Conservation (phyloP, 2,113 vertebrate species). For the Vombatus ursinus region DNA sequence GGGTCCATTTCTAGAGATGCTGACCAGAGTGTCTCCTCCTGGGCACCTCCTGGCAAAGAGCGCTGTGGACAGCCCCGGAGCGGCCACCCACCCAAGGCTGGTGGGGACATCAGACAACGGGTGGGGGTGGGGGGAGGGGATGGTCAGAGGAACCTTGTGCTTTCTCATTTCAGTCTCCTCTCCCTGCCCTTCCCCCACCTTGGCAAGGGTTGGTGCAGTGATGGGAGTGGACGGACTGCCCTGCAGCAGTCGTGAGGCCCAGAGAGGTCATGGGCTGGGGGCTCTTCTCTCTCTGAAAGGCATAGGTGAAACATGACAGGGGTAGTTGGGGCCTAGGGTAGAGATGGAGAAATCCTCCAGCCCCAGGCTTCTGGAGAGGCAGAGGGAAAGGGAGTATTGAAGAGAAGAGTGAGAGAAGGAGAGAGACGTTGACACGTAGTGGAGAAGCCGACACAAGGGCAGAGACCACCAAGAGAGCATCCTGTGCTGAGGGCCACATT, state of each 20-base stretch:
- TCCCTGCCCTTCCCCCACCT: background rate
- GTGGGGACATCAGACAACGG: background rate
- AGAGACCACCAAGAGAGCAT: no score
- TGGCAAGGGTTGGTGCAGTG: background rate
- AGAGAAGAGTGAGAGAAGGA: background rate
- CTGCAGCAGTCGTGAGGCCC: background rate
- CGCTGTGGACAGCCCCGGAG: constrained; percentile 38
- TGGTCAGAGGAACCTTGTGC: background rate
- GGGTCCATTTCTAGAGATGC: background rate
- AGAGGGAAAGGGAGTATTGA: no score
- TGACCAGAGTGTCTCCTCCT: no score
- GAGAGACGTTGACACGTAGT: background rate
- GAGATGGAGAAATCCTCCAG: background rate
- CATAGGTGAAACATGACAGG: background rate
- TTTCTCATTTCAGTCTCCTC: background rate
- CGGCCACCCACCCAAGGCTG: constrained; percentile 48
- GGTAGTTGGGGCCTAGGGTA: no score
- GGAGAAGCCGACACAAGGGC: background rate
- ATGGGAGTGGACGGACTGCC: background rate
- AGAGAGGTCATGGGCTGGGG: background rate
- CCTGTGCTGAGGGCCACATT: no score
- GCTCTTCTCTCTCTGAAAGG: background rate
- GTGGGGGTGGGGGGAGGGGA: background rate
- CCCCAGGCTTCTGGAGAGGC: background rate
- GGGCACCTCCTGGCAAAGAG: no score